phyloP scores from a whole-genome alignment of 2,113 vertebrate species.

The Romanogobio albipinnatus region DNA sequence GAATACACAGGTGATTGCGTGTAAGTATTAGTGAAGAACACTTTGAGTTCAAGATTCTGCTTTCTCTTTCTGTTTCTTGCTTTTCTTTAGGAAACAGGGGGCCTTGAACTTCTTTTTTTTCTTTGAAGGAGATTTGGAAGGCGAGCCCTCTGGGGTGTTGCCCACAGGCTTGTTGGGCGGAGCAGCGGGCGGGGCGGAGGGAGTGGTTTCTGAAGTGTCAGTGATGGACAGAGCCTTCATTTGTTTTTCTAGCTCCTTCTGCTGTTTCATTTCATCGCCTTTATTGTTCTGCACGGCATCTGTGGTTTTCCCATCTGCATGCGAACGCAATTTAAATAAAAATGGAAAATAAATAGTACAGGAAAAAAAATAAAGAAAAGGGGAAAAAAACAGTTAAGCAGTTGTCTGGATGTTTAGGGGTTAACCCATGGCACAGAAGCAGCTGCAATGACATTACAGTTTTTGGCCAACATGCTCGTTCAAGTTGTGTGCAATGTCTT shows the following conservation, averaged over 20 bases:
- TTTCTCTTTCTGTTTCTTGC: constrained; percentile 95
- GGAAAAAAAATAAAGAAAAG: not conserved
- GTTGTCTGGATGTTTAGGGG: not conserved
- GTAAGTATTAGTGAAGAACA: constrained; percentile 22
- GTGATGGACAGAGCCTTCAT: constrained; percentile 82
- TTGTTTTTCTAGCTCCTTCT: constrained; percentile 79
- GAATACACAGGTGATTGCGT: constrained; percentile 53
- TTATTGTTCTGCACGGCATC: constrained; percentile 81
- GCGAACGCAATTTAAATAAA: not conserved
- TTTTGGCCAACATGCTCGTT: constrained; percentile 64
- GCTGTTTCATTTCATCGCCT: constrained; percentile 81
- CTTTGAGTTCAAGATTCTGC: constrained; percentile 82
- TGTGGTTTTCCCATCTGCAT: constrained; percentile 67
- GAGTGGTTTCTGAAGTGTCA: constrained; percentile 70
- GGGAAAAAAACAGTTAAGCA: not conserved
- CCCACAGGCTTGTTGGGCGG: constrained; percentile 74
- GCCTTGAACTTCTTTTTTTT: constrained; percentile 99
- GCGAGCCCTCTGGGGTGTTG: constrained; percentile 90
- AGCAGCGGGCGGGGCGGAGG: constrained; percentile 74
- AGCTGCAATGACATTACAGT: constrained; percentile 50
- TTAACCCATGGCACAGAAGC: constrained; percentile 53
- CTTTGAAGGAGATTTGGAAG: constrained; percentile 96
- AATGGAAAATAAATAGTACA: constrained; percentile 39
- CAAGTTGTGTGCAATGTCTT: constrained; percentile 57
- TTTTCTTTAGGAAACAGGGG: constrained; percentile 96